These are phyloP conservation scores for Blastomussa wellsi DNA, from an alignment of 92 coral and sea anemone species.

Conservation along the genomic window DNA sequence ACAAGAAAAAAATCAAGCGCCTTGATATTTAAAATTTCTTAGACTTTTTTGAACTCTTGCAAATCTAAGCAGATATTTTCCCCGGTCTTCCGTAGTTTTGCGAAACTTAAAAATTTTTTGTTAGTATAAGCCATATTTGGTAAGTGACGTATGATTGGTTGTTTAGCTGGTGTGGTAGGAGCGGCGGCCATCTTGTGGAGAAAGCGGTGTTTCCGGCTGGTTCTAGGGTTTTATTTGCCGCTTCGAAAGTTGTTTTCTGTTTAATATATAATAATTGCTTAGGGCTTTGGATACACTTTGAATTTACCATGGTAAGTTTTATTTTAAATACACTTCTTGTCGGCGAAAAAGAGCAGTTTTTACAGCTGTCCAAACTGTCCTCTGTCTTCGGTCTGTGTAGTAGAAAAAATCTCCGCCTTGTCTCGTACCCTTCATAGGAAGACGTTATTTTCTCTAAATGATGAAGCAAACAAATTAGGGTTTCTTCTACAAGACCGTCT, in stretches of 20 bases:
- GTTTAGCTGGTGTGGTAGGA: conserved; percentile 56
- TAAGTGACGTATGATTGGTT: conserved; percentile 71
- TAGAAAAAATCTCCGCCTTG: not conserved
- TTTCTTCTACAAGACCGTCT: not conserved
- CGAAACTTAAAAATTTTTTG: not conserved
- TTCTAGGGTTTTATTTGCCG: conserved; percentile 52
- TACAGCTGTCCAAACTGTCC: conserved; percentile 32
- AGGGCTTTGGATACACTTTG: conserved; percentile 41
- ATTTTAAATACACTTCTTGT: conserved; percentile 27
- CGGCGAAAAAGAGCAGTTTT: conserved; percentile 65
- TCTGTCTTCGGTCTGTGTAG: conserved; percentile 13
- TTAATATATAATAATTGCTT: conserved; percentile 21
- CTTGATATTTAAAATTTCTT: not conserved
- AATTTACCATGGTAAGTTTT: conserved; percentile 77
- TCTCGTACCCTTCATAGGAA: not conserved
- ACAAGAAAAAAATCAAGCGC: not conserved
- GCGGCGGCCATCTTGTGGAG: conserved; percentile 95
- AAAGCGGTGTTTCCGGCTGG: conserved; percentile 84
- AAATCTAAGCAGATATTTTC: not conserved
- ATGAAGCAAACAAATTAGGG: not conserved
- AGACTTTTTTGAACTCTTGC: not conserved
- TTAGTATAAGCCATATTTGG: conserved; percentile 72
- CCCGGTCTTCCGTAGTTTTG: not conserved
- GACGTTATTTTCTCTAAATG: not conserved
- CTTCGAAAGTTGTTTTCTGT: conserved; percentile 26